Evolutionary conservation across 2,113 vertebrate genomes (phyloP).

Genomic region (Neogobius melanostomus): DNA sequence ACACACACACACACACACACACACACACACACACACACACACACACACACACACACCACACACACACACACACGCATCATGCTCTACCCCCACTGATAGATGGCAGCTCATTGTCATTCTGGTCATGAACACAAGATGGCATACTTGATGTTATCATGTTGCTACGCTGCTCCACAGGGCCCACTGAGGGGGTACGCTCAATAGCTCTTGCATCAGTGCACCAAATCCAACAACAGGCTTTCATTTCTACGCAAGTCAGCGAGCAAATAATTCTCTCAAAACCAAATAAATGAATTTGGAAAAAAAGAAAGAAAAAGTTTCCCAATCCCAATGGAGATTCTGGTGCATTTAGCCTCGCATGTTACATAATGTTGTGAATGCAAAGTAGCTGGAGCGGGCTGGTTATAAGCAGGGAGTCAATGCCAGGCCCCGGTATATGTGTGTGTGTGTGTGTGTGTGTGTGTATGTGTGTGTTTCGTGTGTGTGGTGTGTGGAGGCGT

Average conservation of each 20-base stretch:
- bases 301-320: conserved; percentile 3
- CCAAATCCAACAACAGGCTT: conserved; percentile 6
- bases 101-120: conserved; percentile 30
- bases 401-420: conserved; percentile 26
- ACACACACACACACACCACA: too few relatives aligned
- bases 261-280: conserved; percentile 10
- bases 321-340: conserved; percentile 37
- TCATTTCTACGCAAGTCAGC: conserved; percentile 24
- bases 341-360: conserved; percentile 31
- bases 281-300: background rate
- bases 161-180: conserved; percentile 3
- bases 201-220: conserved; percentile 34
- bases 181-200: conserved; percentile 23
- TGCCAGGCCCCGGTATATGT: conserved; percentile 56
- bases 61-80: background rate
- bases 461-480: conserved; percentile 56
- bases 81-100: background rate
- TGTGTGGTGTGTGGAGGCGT: conserved; percentile 62
- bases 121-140: conserved; percentile 64
- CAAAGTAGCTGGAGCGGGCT: conserved; percentile 49
- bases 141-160: conserved; percentile 33
- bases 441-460: conserved; percentile 53
- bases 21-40: too few relatives aligned
- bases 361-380: conserved; percentile 50
- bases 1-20: too few relatives aligned